Evolutionary conservation across 2,797 vertebrate species (phyloP).

Genomic region (Trematomus bernacchii): DNA sequence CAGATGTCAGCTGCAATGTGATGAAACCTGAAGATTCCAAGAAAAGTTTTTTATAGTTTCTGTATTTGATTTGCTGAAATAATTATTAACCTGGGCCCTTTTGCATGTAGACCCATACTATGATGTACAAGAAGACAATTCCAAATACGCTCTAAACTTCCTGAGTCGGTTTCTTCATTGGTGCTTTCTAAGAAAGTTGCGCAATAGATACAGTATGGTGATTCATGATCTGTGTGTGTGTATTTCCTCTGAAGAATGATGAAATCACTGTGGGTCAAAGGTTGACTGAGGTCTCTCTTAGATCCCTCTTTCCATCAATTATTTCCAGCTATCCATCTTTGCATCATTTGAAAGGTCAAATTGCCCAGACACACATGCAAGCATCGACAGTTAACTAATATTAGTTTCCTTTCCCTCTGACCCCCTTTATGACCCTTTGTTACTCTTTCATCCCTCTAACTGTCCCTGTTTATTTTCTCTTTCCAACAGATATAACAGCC

Average conservation of each 20-base stretch:
- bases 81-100: not conserved
- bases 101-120: constrained; percentile 2
- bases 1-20: constrained; percentile 8
- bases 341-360: constrained; percentile 29
- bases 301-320: constrained; percentile 34
- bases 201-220: not conserved
- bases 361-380: constrained; percentile 1
- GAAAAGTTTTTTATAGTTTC: constrained; percentile 20
- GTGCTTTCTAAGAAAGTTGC: not conserved
- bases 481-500: constrained; percentile 85
- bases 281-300: constrained; percentile 28
- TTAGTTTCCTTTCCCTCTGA: not conserved
- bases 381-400: not conserved
- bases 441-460: constrained; percentile 15
- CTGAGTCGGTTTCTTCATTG: not conserved
- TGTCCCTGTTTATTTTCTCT: constrained; percentile 46
- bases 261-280: constrained; percentile 32
- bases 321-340: not conserved
- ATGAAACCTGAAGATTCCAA: constrained; percentile 15
- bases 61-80: constrained; percentile 18
- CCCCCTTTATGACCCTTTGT: not conserved
- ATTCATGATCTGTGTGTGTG: not conserved
- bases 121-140: not conserved
- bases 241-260: constrained; percentile 13
- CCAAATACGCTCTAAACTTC: not conserved